Conservation (phyloP, 1,140 invertebrate species). For the Cherax quadricarinatus region DNA sequence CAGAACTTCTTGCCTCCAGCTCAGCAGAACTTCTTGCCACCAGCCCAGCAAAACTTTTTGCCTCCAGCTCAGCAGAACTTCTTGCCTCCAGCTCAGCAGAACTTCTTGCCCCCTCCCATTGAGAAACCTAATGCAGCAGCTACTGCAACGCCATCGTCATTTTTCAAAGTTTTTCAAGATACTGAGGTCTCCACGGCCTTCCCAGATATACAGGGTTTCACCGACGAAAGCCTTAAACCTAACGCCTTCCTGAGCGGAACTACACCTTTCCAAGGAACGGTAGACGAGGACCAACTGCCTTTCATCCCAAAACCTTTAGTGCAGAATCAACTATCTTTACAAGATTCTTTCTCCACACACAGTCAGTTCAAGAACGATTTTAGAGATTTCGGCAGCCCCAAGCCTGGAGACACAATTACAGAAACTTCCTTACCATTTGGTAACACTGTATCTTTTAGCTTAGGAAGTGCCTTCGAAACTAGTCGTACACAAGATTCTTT, state of each 20-base stretch:
- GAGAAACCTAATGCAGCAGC: neutral
- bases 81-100: neutral
- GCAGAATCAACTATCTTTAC: slow-evolving; percentile 19
- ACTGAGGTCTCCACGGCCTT: neutral
- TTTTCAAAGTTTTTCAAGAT: slow-evolving; percentile 58
- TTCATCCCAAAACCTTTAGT: neutral
- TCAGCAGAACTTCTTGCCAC: neutral
- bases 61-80: neutral
- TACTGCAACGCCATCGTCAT: slow-evolving; percentile 28
- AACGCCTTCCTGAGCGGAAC: slow-evolving; percentile 20
- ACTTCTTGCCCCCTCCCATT: neutral
- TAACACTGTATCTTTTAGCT: slow-evolving; percentile 31
- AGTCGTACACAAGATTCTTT: neutral
- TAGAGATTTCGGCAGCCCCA: slow-evolving; percentile 10
- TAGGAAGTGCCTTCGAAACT: neutral
- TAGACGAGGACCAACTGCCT: slow-evolving; percentile 49
- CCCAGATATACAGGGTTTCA: slow-evolving; percentile 39
- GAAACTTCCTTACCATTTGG: slow-evolving; percentile 43
- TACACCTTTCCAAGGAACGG: slow-evolving; percentile 54
- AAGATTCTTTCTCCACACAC: slow-evolving; percentile 34
- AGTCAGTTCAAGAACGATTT: slow-evolving; percentile 16
- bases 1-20: neutral
- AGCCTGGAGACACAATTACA: neutral
- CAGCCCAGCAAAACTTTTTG: no score
- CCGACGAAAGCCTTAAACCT: slow-evolving; percentile 52